Base-by-base conservation (phyloP, 1,140 invertebrate species). In the Heliconius hermathena region DNA sequence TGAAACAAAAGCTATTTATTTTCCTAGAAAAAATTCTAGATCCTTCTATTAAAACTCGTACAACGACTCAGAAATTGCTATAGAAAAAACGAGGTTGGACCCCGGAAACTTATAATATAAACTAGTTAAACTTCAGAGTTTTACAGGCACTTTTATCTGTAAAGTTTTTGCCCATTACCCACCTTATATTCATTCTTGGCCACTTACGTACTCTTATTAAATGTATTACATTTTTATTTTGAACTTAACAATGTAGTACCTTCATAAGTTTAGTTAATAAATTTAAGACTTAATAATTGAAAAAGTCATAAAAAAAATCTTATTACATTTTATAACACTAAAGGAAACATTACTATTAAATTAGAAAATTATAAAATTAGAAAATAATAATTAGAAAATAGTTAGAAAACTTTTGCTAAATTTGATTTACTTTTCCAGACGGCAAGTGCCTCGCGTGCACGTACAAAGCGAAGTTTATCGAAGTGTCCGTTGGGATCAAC, bases 401-500 rank as follows among this genome's bases (percentile, higher is more conserved):
- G n/a, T n/a, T n/a, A n/a, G n/a, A n/a, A n/a, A n/a, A n/a, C n/a
- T n/a, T n/a, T n/a, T n/a, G 60, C 22, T 72, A 72, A 72, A 79
- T 71, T 41, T 72, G 46, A 60, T 71, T 54, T 60, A 72, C 66
- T 73, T 80, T 49, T 88, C 94, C 95, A 98, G 98, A 98, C 95
- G 98, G 98, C 29, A 97, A 97, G 93, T 98, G 97, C 87, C 92
- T 98, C 83, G 98, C 98, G 0, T 98, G 97, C 88, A 97, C 97
- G 1, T 98, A 97, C 90, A 96, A 97, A 71, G 97, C 97, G 33
- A 98, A 98, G 92, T 98, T 98, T 94, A 97, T 98, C 71, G 98
- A 98, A 93, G 97, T 98, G 52, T 98, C 98, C 8, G 98, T 98
- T 18, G 98, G 97, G 16, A 98, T 98, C 86, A 98, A 98, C 94